phyloP scores from a whole-genome alignment of 2,113 vertebrate species.

The Ramphastos sulfuratus region DNA sequence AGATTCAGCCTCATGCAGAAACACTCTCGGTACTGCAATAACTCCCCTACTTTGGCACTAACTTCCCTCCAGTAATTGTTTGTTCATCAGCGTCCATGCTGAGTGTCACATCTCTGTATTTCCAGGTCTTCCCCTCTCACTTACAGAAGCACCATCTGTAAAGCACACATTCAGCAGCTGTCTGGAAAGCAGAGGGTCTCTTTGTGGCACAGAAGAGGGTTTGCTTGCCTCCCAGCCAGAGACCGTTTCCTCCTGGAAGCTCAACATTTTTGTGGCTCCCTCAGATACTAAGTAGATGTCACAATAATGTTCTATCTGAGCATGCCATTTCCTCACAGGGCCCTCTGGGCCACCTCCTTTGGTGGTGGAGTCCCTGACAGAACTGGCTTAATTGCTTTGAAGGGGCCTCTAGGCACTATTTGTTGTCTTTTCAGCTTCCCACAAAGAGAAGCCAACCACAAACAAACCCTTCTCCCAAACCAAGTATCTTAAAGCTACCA shows the following conservation, averaged over 20 bases:
- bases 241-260: neutral
- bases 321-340: neutral
- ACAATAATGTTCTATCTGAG: neutral
- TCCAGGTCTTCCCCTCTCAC: neutral
- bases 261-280: neutral
- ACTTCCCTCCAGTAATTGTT: too few relatives aligned
- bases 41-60: too few relatives aligned
- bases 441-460: neutral
- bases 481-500: too few relatives aligned
- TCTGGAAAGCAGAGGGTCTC: neutral
- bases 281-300: neutral
- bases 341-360: neutral
- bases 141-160: too few relatives aligned
- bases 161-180: too few relatives aligned
- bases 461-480: neutral
- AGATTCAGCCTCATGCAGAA: too few relatives aligned
- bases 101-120: too few relatives aligned
- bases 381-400: neutral
- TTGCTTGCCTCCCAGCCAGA: neutral
- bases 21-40: too few relatives aligned
- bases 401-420: too few relatives aligned
- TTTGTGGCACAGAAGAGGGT: neutral
- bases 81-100: too few relatives aligned
- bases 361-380: neutral
- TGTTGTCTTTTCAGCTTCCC: neutral